phyloP scores from a whole-genome alignment of 1,140 invertebrate genomes.

The Drepana arcuata region DNA sequence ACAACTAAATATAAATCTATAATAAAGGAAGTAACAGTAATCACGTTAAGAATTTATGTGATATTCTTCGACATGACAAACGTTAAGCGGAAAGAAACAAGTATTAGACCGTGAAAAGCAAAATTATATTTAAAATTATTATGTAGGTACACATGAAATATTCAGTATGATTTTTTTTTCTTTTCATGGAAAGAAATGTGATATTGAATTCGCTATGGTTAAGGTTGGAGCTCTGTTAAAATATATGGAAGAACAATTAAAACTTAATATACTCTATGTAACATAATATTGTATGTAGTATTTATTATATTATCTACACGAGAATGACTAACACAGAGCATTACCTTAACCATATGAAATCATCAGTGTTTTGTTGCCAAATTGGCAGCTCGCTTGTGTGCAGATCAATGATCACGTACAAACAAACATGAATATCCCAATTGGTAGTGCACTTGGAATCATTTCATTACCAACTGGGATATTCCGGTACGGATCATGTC shows the following conservation, averaged over 20 bases:
- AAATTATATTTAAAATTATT: no score
- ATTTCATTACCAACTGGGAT: no score
- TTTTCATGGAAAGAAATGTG: no score
- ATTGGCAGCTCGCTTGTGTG: constrained; percentile 25
- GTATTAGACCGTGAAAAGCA: constrained; percentile 6
- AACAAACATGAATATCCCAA: constrained; percentile 9
- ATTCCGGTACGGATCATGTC: no score
- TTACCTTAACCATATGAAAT: constrained; percentile 15
- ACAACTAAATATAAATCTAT: no score
- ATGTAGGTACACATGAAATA: no score
- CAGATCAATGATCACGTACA: constrained; percentile 11
- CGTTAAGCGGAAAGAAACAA: constrained; percentile 10
- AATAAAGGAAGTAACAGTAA: no score
- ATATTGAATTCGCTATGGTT: constrained; percentile 15
- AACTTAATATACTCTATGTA: constrained; percentile 46
- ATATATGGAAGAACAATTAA: constrained; percentile 58
- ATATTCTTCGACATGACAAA: no score
- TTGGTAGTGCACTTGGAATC: no score
- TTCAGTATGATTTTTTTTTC: no score
- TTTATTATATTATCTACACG: constrained; percentile 16
- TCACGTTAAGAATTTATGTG: no score
- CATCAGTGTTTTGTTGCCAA: constrained; percentile 19
- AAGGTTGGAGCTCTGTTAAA: constrained; percentile 32
- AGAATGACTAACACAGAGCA: constrained; percentile 23
- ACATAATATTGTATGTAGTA: constrained; percentile 32